Evolutionary conservation across 2,797 vertebrate species (phyloP), one percentile per base, ranked within the genome.

Genomic region (Microhierax caerulescens): DNA sequence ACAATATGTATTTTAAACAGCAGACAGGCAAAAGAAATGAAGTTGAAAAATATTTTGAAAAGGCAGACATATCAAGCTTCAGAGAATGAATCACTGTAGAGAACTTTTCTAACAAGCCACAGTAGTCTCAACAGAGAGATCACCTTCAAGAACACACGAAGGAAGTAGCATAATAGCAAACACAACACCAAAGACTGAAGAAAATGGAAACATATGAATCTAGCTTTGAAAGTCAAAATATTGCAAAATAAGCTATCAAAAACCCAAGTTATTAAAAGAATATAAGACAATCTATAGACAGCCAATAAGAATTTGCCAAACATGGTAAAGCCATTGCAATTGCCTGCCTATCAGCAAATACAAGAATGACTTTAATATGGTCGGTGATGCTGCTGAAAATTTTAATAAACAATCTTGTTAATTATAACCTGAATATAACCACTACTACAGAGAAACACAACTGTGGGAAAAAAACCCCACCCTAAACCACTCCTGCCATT

Each of bases 401-500:
- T 85, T 65, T 70, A 63, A 80, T 70, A 85, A 90, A 63, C 3
- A 28, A 17, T 56, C 37, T 53, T 70, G 7, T 64, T 79, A 65
- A 84, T 59, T 59, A 48, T 63, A 74, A 59, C 11, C 12, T 78
- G 17, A 72, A 72, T 50, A 54, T 25, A 81, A 72, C 9, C 32
- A 76, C 15, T 84, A 39, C 13, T 60, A 72, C 28, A 81, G 11
- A 65, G 27, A 77, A 88, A 39, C 17, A 84, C 6, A 57, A 3
- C 10, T 81, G 45, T 15, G 12, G 16, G 27, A 1, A 2, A 59
- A 77, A 74, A 24, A 41, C 0, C 2, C 10, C 19, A 0, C 2
- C 10, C 19, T 13, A 81, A 81, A 79, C 37, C 5, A 30, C 37
- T 88, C 43, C 47, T 88, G 50, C 7, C 30, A 32, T 93, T 90